These are phyloP conservation scores for Prochilodus magdalenae DNA, from an alignment of 2,113 vertebrate genomes.

Conservation along the genomic window DNA sequence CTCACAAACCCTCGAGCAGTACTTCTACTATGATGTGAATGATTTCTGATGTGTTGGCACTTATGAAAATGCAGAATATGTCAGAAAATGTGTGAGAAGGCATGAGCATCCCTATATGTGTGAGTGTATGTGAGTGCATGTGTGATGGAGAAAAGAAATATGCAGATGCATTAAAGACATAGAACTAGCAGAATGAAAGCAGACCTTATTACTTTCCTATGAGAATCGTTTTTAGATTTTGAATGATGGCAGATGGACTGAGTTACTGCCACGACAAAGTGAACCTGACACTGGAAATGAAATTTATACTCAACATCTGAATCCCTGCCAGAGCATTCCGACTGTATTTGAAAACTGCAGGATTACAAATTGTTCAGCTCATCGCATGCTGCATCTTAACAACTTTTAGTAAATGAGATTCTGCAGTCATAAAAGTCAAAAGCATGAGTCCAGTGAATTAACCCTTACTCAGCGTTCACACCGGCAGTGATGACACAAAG, in stretches of 20 bases:
- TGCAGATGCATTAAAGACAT: not conserved
- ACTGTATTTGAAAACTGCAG: conserved; percentile 17
- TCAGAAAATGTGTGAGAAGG: not conserved
- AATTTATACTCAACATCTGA: not conserved
- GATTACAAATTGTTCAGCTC: not conserved
- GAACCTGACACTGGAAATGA: conserved; percentile 1
- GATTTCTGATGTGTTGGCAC: not conserved
- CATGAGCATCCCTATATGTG: conserved; percentile 36
- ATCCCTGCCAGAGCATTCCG: not conserved
- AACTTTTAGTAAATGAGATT: not conserved
- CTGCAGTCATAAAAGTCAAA: not conserved
- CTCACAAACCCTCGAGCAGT: not conserved
- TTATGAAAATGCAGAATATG: not conserved
- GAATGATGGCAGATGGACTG: not conserved
- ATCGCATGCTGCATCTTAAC: conserved; percentile 3
- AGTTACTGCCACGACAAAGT: not conserved
- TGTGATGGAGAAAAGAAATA: not conserved
- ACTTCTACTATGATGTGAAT: not conserved
- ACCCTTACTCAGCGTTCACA: too few relatives aligned
- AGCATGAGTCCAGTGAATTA: not conserved
- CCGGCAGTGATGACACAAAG: too few relatives aligned
- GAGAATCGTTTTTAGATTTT: not conserved
- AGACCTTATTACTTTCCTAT: not conserved
- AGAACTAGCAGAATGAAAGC: not conserved
- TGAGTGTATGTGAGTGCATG: conserved; percentile 2